Percentiles rank a stretch among this genome's conserved stretches.
These are phyloP conservation scores for Brachyhypopomus occidentalis DNA, from an alignment of 2,113 vertebrate species.

Conservation along the genomic window DNA sequence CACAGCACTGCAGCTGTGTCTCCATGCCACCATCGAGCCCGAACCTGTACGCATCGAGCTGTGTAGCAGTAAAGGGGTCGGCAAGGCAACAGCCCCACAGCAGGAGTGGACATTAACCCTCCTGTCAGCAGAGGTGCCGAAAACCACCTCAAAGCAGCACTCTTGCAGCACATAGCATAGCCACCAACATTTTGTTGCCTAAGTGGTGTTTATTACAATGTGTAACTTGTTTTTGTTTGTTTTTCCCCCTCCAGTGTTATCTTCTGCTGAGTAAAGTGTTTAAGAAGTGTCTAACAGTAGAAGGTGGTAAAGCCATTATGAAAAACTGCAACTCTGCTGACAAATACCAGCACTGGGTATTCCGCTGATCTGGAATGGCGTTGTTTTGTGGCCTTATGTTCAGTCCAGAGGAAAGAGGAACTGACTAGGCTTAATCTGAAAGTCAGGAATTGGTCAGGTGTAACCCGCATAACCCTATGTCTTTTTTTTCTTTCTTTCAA, in stretches of 20 bases:
- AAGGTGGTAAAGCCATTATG: conserved; percentile 66
- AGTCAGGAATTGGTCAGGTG: neutral
- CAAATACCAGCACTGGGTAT: conserved; percentile 76
- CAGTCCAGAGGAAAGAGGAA: too few species aligned
- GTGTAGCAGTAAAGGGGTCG: conserved; percentile 72
- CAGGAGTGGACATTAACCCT: conserved; percentile 78
- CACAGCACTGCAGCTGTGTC: conserved; percentile 75
- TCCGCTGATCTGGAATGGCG: conserved; percentile 63
- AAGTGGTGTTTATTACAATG: neutral
- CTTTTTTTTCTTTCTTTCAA: neutral
- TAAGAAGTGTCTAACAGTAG: conserved; percentile 70
- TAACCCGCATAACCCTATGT: neutral
- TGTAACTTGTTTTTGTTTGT: neutral
- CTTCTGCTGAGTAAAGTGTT: conserved; percentile 73
- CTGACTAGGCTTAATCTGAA: neutral
- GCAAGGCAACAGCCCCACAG: conserved; percentile 66
- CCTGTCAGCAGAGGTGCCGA: conserved; percentile 56
- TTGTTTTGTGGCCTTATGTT: neutral
- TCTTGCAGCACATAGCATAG: neutral
- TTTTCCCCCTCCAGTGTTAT: conserved; percentile 63
- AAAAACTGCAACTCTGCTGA: conserved; percentile 68
- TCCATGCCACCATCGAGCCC: conserved; percentile 57
- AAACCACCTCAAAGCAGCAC: neutral
- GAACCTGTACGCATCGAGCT: conserved; percentile 64
- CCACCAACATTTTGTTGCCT: neutral